phyloP scores from a whole-genome alignment of 2,888 invertebrate species.

The Choreutis nemorana region DNA sequence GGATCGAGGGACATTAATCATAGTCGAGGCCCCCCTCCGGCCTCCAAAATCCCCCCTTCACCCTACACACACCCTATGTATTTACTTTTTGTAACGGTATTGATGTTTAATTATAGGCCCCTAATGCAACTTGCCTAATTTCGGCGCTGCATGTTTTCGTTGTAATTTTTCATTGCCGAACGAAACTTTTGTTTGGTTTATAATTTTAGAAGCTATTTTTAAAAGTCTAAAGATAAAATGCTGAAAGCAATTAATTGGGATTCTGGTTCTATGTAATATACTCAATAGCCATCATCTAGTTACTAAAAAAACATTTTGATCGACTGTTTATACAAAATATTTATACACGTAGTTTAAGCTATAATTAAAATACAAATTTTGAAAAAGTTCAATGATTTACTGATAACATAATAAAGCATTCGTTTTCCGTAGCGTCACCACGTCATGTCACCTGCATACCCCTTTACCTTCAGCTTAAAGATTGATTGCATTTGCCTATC shows the following conservation, averaged over 20 bases:
- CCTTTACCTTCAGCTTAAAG: slow-evolving; percentile 37
- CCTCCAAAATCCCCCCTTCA: slow-evolving; percentile 48
- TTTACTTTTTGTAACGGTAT: slow-evolving; percentile 67
- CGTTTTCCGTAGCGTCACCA: slow-evolving; percentile 26
- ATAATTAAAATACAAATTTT: no score
- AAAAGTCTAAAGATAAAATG: no score
- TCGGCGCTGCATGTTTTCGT: slow-evolving; percentile 47
- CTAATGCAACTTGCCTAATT: slow-evolving; percentile 49
- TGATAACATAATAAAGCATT: no score
- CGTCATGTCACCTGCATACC: slow-evolving; percentile 28
- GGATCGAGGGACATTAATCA: slow-evolving; percentile 75
- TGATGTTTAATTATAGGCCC: slow-evolving; percentile 65
- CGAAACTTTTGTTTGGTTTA: no score
- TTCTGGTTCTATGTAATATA: no score
- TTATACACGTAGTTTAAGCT: not conserved
- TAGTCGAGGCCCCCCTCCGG: slow-evolving; percentile 59
- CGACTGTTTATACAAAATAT: not conserved
- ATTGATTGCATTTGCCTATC: slow-evolving; percentile 53
- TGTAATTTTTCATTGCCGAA: slow-evolving; percentile 42
- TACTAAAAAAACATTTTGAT: not conserved
- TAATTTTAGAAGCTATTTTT: no score
- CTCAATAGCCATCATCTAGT: no score
- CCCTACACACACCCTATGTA: slow-evolving; percentile 59
- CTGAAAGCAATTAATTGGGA: no score
- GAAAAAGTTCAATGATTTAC: no score